Conservation (phyloP, 2,888 invertebrate genomes). For the Carterocephalus palaemon region DNA sequence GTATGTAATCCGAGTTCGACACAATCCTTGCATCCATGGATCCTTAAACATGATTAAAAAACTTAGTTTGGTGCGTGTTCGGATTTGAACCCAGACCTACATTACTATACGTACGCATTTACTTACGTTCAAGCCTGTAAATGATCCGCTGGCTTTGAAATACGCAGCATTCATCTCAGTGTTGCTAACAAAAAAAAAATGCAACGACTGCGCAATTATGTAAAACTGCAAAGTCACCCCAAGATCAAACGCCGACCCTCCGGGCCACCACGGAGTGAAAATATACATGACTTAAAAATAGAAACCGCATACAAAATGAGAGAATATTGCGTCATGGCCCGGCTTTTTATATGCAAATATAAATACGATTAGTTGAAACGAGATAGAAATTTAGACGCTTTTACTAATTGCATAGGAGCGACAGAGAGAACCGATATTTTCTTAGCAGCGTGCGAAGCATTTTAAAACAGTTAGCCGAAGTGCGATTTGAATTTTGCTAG, state of each 20-base stretch:
- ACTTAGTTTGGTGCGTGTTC: too few species aligned
- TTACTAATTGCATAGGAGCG: background rate
- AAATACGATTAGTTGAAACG: slow-evolving; percentile 51
- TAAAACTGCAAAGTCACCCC: slow-evolving; percentile 8
- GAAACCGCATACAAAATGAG: slow-evolving; percentile 54
- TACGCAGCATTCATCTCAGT: background rate
- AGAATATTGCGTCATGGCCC: slow-evolving; percentile 48
- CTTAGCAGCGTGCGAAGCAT: background rate
- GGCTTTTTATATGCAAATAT: slow-evolving; percentile 58
- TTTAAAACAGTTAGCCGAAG: slow-evolving; percentile 4
- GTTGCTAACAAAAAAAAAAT: slow-evolving; percentile 3
- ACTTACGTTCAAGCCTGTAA: too few species aligned
- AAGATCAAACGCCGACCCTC: slow-evolving; percentile 36
- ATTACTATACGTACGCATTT: too few species aligned
- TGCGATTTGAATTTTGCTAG: slow-evolving; percentile 10
- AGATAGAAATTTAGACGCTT: slow-evolving; percentile 28
- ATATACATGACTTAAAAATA: slow-evolving; percentile 43
- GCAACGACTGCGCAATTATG: slow-evolving; percentile 5
- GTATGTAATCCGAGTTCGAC: too few species aligned
- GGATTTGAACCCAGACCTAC: too few species aligned
- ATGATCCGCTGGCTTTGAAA: background rate
- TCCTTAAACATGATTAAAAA: too few species aligned
- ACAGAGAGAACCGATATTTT: background rate
- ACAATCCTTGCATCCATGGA: too few species aligned
- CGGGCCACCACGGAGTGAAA: slow-evolving; percentile 34